These are phyloP conservation scores for Opisthograptis luteolata DNA, from an alignment of 2,888 invertebrate genomes.

Conservation along the genomic window DNA sequence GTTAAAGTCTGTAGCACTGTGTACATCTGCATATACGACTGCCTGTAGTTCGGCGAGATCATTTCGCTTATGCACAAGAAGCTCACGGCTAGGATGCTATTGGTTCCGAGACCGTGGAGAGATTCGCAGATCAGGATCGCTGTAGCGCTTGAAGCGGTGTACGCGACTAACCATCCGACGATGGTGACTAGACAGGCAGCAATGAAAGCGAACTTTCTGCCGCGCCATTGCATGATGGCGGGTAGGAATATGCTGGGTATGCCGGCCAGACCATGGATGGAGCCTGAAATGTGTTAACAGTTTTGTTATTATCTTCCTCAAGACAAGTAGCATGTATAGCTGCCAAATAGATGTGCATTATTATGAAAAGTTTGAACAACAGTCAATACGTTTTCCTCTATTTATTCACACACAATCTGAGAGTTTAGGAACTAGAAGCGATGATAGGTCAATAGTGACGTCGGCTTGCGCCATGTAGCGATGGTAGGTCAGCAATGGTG, in stretches of 20 bases:
- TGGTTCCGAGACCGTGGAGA: constrained; percentile 6
- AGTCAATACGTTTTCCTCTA: no score
- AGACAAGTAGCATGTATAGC: no score
- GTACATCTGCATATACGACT: neutral
- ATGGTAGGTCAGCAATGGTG: no score
- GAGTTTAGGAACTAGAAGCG: no score
- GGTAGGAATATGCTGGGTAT: constrained; percentile 30
- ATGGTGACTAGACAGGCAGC: constrained; percentile 19
- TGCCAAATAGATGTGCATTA: no score
- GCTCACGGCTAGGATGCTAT: neutral
- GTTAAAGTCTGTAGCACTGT: neutral
- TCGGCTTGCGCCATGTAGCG: no score
- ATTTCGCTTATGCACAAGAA: constrained; percentile 3
- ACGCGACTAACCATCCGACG: constrained; percentile 26
- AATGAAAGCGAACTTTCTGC: constrained; percentile 31
- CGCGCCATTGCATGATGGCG: constrained; percentile 31
- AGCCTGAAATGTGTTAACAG: no score
- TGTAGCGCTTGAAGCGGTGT: neutral
- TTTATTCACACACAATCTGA: no score
- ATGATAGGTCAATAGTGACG: no score
- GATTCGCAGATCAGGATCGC: constrained; percentile 9
- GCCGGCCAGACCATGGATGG: constrained; percentile 25
- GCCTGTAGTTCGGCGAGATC: constrained; percentile 10
- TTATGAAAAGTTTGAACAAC: no score
- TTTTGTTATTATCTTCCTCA: no score